Conservation (phyloP, 2,113 vertebrate genomes). For the Petrocephalus zakoni region DNA sequence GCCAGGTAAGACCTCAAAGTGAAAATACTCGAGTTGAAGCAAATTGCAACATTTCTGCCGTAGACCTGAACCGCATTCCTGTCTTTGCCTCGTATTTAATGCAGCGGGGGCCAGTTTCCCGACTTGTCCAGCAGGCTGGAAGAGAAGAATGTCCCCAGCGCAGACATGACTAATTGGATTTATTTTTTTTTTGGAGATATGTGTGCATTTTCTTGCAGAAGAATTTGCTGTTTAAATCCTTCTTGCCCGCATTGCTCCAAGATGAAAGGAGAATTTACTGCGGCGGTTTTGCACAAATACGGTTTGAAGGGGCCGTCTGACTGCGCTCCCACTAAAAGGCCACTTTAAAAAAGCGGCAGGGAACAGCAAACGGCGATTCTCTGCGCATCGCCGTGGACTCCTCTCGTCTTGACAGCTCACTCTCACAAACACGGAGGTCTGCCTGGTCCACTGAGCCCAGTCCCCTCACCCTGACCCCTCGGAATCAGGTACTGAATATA, state of each 20-base stretch:
- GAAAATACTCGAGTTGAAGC: neutral
- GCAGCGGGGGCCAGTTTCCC: constrained; percentile 6
- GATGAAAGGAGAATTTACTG: constrained; percentile 20
- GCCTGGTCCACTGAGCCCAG: constrained; percentile 33
- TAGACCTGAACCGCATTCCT: constrained; percentile 7
- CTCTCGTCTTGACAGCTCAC: constrained; percentile 44
- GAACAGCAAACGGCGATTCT: constrained; percentile 34
- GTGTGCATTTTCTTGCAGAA: neutral
- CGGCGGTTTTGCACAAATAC: constrained; percentile 25
- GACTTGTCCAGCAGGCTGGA: constrained; percentile 15
- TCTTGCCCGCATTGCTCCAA: constrained; percentile 16
- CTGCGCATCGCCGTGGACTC: constrained; percentile 34
- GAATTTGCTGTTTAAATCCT: constrained; percentile 9
- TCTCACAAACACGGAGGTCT: constrained; percentile 44
- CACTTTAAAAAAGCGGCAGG: neutral
- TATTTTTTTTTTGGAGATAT: constrained; percentile 2
- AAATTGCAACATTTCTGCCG: neutral
- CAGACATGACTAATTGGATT: constrained; percentile 13
- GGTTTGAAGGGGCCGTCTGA: neutral
- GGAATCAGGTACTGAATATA: constrained; percentile 46
- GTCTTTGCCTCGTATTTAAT: constrained; percentile 4
- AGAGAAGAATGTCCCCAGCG: neutral
- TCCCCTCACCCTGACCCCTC: constrained; percentile 20
- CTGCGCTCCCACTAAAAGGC: neutral
- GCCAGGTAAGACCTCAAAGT: neutral